Percentiles rank a stretch among this genome's conserved stretches.
Conservation (phyloP, 2,797 vertebrate species). For the Notoglanidium macrostoma region DNA sequence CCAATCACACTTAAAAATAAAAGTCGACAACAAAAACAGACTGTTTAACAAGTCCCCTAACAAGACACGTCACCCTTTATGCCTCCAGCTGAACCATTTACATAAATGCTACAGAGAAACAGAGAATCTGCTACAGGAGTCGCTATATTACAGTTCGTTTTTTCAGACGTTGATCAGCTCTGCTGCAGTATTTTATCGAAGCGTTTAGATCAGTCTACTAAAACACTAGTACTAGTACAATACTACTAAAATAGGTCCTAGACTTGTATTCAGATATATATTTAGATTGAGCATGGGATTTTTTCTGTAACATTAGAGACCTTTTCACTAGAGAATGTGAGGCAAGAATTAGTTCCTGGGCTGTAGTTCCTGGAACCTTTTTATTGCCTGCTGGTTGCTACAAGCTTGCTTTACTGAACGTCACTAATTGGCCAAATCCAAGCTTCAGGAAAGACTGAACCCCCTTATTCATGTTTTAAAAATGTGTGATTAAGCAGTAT, state of each 20-base stretch:
- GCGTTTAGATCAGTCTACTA: neutral
- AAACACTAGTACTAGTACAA: neutral
- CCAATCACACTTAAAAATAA: neutral
- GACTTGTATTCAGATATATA: neutral
- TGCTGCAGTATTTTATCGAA: neutral
- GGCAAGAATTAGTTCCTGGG: neutral
- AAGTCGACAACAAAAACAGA: too few relatives aligned
- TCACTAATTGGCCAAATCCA: constrained; percentile 13
- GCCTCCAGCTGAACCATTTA: neutral
- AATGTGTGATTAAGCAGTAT: neutral
- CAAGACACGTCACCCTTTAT: neutral
- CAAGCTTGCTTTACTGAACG: neutral
- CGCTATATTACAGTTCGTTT: neutral
- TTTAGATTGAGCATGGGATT: neutral
- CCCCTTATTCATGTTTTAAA: neutral
- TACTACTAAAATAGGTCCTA: too few relatives aligned
- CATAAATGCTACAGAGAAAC: neutral
- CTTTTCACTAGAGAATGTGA: neutral
- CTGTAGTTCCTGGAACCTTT: neutral
- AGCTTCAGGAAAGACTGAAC: neutral
- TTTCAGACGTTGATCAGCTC: neutral
- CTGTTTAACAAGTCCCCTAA: neutral
- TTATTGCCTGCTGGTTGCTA: neutral
- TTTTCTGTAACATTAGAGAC: neutral
- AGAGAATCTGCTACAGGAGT: neutral